Evolutionary conservation across 1,140 invertebrate species (phyloP).

Genomic region (Vollenhovia emeryi): DNA sequence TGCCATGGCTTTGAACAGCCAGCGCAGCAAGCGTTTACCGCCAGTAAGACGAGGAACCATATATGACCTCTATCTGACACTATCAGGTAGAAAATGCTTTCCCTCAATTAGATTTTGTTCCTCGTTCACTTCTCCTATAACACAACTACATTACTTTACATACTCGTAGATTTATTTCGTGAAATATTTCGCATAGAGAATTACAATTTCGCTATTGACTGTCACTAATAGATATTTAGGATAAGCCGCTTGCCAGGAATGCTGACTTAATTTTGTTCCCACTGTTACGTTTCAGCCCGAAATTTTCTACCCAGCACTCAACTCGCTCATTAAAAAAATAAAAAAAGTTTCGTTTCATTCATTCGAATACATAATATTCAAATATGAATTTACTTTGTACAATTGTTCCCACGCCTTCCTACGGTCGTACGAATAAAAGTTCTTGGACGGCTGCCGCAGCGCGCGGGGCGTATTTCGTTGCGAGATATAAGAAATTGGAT

Average conservation of each 20-base stretch:
- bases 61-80: conserved; percentile 94
- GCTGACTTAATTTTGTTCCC: conserved; percentile 58
- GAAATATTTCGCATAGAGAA: conserved; percentile 55
- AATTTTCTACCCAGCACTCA: conserved; percentile 48
- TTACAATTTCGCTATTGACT: conserved; percentile 58
- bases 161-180: conserved; percentile 59
- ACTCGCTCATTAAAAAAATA: conserved; percentile 45
- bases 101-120: conserved; percentile 77
- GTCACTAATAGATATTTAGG: conserved; percentile 68
- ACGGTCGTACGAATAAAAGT: conserved; percentile 51
- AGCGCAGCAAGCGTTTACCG: conserved; percentile 92
- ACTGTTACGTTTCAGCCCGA: conserved; percentile 34
- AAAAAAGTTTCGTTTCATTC: conserved; percentile 10
- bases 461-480: background rate
- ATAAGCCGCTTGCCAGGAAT: conserved; percentile 69
- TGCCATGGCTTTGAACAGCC: conserved; percentile 89
- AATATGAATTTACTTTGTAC: conserved; percentile 19
- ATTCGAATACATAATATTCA: conserved; percentile 33
- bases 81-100: conserved; percentile 90
- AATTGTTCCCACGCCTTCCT: conserved; percentile 9
- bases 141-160: conserved; percentile 48
- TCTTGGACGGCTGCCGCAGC: background rate
- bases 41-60: conserved; percentile 92
- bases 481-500: background rate
- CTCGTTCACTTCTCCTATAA: conserved; percentile 66